phyloP scores from a whole-genome alignment of 1,140 invertebrate species.

The Globodera ellingtonae region DNA sequence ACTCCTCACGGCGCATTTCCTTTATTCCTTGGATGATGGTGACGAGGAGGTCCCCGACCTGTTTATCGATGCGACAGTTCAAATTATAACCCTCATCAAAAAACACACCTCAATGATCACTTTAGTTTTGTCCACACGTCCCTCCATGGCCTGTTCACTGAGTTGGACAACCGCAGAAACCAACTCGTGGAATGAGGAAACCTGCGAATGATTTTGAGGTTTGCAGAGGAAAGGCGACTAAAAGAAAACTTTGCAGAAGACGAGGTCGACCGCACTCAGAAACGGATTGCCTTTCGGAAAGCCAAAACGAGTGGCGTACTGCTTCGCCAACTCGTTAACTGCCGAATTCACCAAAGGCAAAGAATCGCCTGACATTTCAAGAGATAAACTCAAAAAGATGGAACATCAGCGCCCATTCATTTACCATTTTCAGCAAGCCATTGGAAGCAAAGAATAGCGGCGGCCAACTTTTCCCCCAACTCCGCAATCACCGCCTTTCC shows the following conservation, averaged over 20 bases:
- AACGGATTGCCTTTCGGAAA: slow-evolving; percentile 27
- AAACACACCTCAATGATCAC: slow-evolving; percentile 11
- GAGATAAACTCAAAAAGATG: not conserved
- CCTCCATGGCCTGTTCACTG: slow-evolving; percentile 23
- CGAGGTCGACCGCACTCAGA: slow-evolving; percentile 19
- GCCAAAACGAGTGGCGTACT: slow-evolving; percentile 23
- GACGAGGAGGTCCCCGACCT: slow-evolving; percentile 19
- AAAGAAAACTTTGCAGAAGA: slow-evolving; percentile 22
- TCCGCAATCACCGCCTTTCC: slow-evolving; percentile 29
- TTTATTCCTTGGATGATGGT: slow-evolving; percentile 24
- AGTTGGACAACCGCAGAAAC: slow-evolving; percentile 18
- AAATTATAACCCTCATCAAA: not conserved
- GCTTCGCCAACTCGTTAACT: slow-evolving; percentile 19
- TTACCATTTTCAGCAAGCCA: slow-evolving; percentile 27
- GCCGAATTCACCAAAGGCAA: slow-evolving; percentile 23
- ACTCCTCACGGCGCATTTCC: slow-evolving; percentile 25
- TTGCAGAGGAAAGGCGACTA: not conserved
- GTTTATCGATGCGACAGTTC: not conserved
- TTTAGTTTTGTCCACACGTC: not conserved
- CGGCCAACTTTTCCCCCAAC: slow-evolving; percentile 28
- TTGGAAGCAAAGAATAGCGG: slow-evolving; percentile 13
- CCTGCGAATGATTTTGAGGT: not conserved
- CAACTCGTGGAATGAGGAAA: slow-evolving; percentile 30
- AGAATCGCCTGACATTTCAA: slow-evolving; percentile 6
- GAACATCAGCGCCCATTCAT: not conserved